Evolutionary conservation across 2,888 invertebrate species (phyloP).

Genomic region (Ophioninae sp.): DNA sequence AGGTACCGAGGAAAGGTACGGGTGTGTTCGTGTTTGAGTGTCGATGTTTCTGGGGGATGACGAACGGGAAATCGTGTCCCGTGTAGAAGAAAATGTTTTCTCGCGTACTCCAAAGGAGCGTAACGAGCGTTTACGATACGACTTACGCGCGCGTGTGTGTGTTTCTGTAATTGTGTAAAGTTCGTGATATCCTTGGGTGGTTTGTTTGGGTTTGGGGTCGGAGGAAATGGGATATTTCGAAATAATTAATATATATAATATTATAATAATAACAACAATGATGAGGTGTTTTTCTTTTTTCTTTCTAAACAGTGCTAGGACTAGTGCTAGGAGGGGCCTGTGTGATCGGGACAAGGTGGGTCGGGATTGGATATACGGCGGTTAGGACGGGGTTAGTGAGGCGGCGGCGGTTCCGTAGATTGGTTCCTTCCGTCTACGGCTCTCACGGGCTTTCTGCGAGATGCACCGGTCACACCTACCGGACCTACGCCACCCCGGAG

Average conservation of each 20-base stretch:
- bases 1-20: slow-evolving; percentile 42
- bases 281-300: slow-evolving; percentile 74
- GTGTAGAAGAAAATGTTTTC: background rate
- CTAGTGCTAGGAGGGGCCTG: slow-evolving; percentile 78
- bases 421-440: slow-evolving; percentile 81
- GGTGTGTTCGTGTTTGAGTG: background rate
- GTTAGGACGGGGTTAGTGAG: slow-evolving; percentile 79
- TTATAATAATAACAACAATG: slow-evolving; percentile 80
- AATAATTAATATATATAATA: slow-evolving; percentile 78
- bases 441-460: slow-evolving; percentile 81
- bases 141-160: slow-evolving; percentile 1
- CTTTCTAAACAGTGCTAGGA: slow-evolving; percentile 81
- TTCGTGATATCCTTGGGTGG: slow-evolving; percentile 16
- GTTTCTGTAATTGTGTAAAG: slow-evolving; percentile 13
- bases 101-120: background rate
- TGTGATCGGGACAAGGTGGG: slow-evolving; percentile 68
- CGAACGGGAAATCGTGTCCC: background rate
- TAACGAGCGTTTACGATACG: background rate
- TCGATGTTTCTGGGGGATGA: background rate
- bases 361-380: slow-evolving; percentile 63
- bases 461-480: slow-evolving; percentile 78
- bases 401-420: slow-evolving; percentile 81
- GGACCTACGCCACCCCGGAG: slow-evolving; percentile 77
- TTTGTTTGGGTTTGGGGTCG: slow-evolving; percentile 52
- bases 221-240: slow-evolving; percentile 69